Evolutionary conservation across 1,140 invertebrate genomes (phyloP).

Genomic region (Heliconius hermathena): DNA sequence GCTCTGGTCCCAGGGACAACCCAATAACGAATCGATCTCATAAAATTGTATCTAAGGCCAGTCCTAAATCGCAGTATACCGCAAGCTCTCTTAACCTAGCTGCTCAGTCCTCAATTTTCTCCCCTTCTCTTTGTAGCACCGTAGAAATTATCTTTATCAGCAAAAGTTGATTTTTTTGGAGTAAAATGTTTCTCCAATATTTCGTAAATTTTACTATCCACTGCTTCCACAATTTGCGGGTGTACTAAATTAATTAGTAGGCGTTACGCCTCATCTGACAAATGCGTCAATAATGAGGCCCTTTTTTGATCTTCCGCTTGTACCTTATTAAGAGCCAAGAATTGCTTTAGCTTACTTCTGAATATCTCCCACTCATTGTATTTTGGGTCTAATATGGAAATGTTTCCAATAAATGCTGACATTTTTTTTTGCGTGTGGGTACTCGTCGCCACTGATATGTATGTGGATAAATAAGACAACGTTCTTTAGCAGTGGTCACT

Average conservation of each 20-base stretch:
- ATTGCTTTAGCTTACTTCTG: slow-evolving; percentile 30
- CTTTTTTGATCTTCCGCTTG: slow-evolving; percentile 20
- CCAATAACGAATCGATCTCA: slow-evolving; percentile 34
- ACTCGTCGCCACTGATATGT: slow-evolving; percentile 28
- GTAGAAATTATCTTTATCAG: slow-evolving; percentile 38
- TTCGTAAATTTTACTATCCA: slow-evolving; percentile 23
- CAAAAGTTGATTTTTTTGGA: slow-evolving; percentile 36
- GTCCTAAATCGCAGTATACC: slow-evolving; percentile 36
- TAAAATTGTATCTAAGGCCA: slow-evolving; percentile 34
- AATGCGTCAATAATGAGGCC: slow-evolving; percentile 31
- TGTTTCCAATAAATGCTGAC: slow-evolving; percentile 30
- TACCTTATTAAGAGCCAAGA: slow-evolving; percentile 27
- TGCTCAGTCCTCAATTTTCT: slow-evolving; percentile 38
- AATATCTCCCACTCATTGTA: slow-evolving; percentile 31
- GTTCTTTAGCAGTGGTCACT: too few relatives aligned
- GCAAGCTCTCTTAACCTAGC: slow-evolving; percentile 41
- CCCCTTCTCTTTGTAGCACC: slow-evolving; percentile 22
- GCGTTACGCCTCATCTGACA: slow-evolving; percentile 36
- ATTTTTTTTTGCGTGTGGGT: slow-evolving; percentile 15
- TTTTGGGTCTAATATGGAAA: slow-evolving; percentile 23
- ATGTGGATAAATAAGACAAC: not conserved
- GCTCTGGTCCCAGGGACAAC: slow-evolving; percentile 21
- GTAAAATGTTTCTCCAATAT: slow-evolving; percentile 39
- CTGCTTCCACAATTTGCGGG: slow-evolving; percentile 28
- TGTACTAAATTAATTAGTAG: slow-evolving; percentile 34